Evolutionary conservation across 1,140 invertebrate genomes (phyloP).

Genomic region (Sminthurides bifidus): DNA sequence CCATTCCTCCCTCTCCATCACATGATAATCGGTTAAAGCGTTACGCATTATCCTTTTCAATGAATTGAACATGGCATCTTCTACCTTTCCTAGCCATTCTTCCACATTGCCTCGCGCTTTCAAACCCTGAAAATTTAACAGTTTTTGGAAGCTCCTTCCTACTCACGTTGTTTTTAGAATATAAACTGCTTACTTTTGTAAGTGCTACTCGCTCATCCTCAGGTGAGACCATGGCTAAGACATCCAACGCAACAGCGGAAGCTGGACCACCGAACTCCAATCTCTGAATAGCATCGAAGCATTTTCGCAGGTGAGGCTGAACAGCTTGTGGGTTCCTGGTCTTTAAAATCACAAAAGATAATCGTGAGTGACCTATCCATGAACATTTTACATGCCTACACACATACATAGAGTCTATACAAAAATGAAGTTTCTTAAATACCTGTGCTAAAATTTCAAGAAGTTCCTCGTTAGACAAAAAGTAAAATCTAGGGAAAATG

Average conservation of each 20-base stretch:
- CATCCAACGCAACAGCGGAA: conserved; percentile 56
- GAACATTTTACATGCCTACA: no score
- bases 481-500: conserved; percentile 54
- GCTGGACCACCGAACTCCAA: conserved; percentile 56
- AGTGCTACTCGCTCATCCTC: conserved; percentile 66
- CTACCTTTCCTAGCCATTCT: conserved; percentile 76
- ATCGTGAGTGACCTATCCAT: conserved; percentile 40
- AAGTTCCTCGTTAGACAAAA: conserved; percentile 91
- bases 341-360: background rate
- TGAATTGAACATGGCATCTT: conserved; percentile 67
- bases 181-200: conserved; percentile 48
- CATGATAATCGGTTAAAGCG: conserved; percentile 51
- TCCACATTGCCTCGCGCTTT: conserved; percentile 78
- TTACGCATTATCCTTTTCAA: conserved; percentile 59
- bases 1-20: conserved; percentile 48
- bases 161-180: no score
- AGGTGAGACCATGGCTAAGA: conserved; percentile 72
- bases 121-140: conserved; percentile 46
- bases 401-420: no score
- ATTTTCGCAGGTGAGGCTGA: conserved; percentile 75
- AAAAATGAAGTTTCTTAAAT: no score
- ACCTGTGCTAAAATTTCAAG: conserved; percentile 81
- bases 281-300: conserved; percentile 71
- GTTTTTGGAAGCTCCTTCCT: background rate
- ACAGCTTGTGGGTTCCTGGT: conserved; percentile 63